A percentile compares a stretch with the other conserved stretches of the same genome.
Conservation (phyloP, 2,888 invertebrate species). For the Oscheius onirici region DNA sequence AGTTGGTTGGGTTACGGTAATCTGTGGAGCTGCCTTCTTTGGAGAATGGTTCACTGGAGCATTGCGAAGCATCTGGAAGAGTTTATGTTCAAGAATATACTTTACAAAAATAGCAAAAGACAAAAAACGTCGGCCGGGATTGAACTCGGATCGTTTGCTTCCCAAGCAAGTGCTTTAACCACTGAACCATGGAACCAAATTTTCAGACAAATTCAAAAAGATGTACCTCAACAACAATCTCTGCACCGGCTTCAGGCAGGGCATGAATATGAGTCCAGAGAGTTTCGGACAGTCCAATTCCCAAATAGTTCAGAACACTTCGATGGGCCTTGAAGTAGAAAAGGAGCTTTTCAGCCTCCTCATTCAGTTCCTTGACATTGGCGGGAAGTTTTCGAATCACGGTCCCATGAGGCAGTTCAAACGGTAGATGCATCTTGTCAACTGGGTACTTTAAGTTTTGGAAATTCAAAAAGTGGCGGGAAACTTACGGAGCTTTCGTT, state of each 20-base stretch:
- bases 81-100: background rate
- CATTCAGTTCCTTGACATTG: constrained; percentile 41
- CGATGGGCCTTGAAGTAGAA: constrained; percentile 54
- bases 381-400: constrained; percentile 35
- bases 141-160: too few species aligned
- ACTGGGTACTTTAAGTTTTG: background rate
- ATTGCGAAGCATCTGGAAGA: background rate
- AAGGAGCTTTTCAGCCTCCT: constrained; percentile 55
- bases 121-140: background rate
- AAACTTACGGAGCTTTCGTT: constrained; percentile 21
- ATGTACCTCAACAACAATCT: constrained; percentile 27
- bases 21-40: constrained; percentile 10
- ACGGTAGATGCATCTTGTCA: constrained; percentile 15
- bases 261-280: constrained; percentile 54
- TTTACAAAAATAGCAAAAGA: background rate
- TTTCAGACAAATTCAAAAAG: background rate
- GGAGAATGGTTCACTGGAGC: background rate
- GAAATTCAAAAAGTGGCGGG: background rate
- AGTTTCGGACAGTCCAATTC: constrained; percentile 51
- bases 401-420: constrained; percentile 34
- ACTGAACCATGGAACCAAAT: background rate
- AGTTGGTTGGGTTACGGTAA: constrained; percentile 17
- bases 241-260: constrained; percentile 42
- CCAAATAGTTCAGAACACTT: constrained; percentile 52
- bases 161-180: too few species aligned